Evolutionary conservation across 2,888 invertebrate species (phyloP), one percentile per base, ranked within the genome.

Genomic region (Orthonychiurus folsomi): DNA sequence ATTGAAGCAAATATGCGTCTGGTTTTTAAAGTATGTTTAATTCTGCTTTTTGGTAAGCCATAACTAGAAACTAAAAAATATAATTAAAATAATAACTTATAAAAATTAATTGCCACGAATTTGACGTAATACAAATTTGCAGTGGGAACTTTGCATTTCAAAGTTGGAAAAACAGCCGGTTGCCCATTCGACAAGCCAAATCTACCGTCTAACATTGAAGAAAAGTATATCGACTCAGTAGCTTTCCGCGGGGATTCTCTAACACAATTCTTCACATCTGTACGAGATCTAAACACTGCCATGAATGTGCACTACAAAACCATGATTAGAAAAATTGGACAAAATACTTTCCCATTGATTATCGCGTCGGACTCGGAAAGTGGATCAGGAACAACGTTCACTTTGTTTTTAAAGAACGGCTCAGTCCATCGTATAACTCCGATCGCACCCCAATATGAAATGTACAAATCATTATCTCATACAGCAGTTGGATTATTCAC

Each of bases 291-390:
- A 15, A 53, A 61, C 25, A n/a, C 56, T 15, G 26, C 25, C 23
- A 61, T 48, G 61, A 12, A 53, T 3, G 48, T 20, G 47, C 37
- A 56, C 23, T 61, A 61, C n/a, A 20, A 23, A 5, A 50, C 47
- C n/a, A 61, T 61, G 61, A 55, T 55, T 18, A 24, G 18, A 1
- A 20, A 55, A 18, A 54, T 61, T 18, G 61, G 61, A 18, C 21
- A 55, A 15, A 61, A 61, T 48, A 54, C 53, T 18, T 61, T 25
- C n/a, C 61, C 61, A 25, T 48, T 56, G 21, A 61, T 61, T 24
- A 47, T 61, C 18, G 27, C 54, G 3, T 27, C 47, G 2, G 61
- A 61, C 48, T 15, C 24, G 3, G 61, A 61, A 24, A 20, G 25
- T 9, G 55, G 55, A 24, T 37, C 56, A 37, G 61, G 61, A 2